Base-by-base conservation (phyloP, 2,888 invertebrate species). In the Heliconius ismenius region DNA sequence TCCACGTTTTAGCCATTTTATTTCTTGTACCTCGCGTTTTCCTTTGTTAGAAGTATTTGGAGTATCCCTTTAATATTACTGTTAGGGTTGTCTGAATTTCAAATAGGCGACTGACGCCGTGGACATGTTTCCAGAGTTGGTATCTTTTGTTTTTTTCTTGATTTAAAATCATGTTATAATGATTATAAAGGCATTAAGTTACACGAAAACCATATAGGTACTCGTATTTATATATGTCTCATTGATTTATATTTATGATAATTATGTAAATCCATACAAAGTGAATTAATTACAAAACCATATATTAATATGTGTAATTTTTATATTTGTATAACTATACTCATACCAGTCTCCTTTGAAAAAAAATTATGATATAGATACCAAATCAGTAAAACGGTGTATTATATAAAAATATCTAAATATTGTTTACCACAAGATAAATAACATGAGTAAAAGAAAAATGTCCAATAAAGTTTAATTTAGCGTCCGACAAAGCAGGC, bases 381-480 rank as follows among this genome's bases (percentile, higher is more conserved):
- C 15, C 9, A 26, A 43, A n/a, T 11, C 65, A 21, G 4, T 13
- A 36, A 65, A 65, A 28, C 28, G 15, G 67, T 15, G 26, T 49
- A 68, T 15, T 26, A 68, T 18, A 7, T 11, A 21, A n/a, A n/a
- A 13, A 39, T 24, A 62, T 1, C 9, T n/a, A 70, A 58, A 15
- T 43, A 24, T 67, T 26, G 10, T 32, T 67, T 70, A 26, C 74
- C 64, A 69, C 80, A 77, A 78, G n/a, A n/a, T n/a, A n/a, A 75
- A 74, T 77, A 78, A 75, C 67, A 80, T 83, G 81, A 83, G 84
- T 87, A 89, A 91, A 89, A 73, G 90, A 91, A 90, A 90, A 89
- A 89, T 86, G 89, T 91, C 90, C 91, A 92, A 93, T 93, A 93
- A 91, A 92, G 89, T 92, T 91, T 89, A 88, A 92, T 92, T 92